Conservation (phyloP, 2,888 invertebrate genomes). For the Epirrhoe alternata region DNA sequence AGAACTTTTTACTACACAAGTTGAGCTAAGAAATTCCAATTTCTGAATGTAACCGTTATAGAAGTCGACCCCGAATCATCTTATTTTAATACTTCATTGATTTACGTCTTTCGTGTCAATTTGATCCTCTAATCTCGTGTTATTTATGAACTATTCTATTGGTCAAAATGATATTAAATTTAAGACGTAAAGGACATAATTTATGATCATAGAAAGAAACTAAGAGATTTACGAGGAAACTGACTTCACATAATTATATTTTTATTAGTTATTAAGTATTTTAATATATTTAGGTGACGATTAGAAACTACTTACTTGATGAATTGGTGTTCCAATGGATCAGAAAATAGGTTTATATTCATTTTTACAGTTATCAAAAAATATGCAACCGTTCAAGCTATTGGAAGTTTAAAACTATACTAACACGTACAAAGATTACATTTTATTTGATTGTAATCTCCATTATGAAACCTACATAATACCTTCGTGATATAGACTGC, state of each 20-base stretch:
- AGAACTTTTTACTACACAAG: background rate
- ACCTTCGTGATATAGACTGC: too few relatives aligned
- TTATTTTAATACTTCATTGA: constrained; percentile 16
- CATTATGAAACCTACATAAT: too few relatives aligned
- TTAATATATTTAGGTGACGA: constrained; percentile 36
- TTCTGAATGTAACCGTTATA: background rate
- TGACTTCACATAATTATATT: constrained; percentile 32
- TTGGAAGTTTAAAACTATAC: too few relatives aligned
- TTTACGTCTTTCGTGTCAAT: constrained; percentile 37
- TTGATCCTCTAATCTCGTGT: constrained; percentile 36
- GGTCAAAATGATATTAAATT: constrained; percentile 38
- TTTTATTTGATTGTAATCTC: too few relatives aligned
- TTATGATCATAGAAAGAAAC: constrained; percentile 40
- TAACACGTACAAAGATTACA: too few relatives aligned
- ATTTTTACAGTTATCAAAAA: too few relatives aligned
- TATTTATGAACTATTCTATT: constrained; percentile 43
- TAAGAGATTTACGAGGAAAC: constrained; percentile 37
- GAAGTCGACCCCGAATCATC: background rate
- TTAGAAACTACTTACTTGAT: constrained; percentile 18
- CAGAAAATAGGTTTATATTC: too few relatives aligned
- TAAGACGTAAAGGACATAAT: constrained; percentile 31
- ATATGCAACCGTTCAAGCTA: too few relatives aligned
- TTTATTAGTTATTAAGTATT: constrained; percentile 32
- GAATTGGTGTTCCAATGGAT: too few relatives aligned
- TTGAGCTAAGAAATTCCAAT: background rate